phyloP scores from a whole-genome alignment of 30 jellyfish, hydroid and myxozoan genomes.

The Phacellophora camtschatica region DNA sequence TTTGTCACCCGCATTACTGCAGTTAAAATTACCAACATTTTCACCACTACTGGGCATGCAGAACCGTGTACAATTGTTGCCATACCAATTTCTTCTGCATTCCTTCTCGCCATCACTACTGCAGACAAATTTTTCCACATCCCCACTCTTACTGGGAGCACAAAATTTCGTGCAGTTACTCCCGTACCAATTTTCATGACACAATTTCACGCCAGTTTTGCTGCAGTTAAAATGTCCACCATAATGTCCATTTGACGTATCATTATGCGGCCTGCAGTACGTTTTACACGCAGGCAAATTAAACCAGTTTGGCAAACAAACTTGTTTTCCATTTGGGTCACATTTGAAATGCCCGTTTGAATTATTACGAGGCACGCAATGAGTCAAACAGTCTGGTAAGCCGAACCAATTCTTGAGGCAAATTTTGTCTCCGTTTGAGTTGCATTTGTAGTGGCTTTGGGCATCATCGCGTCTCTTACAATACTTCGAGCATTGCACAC shows the following conservation, averaged over 20 bases:
- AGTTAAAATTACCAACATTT: constrained; percentile 37
- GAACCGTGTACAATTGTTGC: constrained; percentile 25
- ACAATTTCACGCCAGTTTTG: constrained; percentile 27
- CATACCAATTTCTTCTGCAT: constrained; percentile 60
- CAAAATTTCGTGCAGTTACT: constrained; percentile 34
- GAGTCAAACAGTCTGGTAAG: constrained; percentile 21
- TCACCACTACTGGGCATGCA: constrained; percentile 44
- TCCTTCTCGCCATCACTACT: constrained; percentile 3
- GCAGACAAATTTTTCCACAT: constrained; percentile 43
- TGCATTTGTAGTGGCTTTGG: background rate
- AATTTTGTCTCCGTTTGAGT: background rate
- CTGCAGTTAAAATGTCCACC: constrained; percentile 65
- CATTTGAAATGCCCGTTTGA: constrained; percentile 41
- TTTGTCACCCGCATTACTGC: constrained; percentile 44
- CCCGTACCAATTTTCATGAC: constrained; percentile 63
- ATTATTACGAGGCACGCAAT: constrained; percentile 41
- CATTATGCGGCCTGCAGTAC: constrained; percentile 23
- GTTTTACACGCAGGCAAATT: constrained; percentile 18
- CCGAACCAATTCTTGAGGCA: background rate
- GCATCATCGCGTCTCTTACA: constrained; percentile 10
- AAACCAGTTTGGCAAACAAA: constrained; percentile 33
- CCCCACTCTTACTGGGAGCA: constrained; percentile 14
- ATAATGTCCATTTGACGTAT: constrained; percentile 32
- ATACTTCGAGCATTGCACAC: constrained; percentile 10
- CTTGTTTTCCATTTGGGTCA: constrained; percentile 9